These are phyloP conservation scores for Anneissia japonica DNA, from an alignment of 35 echinoderm and acorn worm species.

Conservation along the genomic window DNA sequence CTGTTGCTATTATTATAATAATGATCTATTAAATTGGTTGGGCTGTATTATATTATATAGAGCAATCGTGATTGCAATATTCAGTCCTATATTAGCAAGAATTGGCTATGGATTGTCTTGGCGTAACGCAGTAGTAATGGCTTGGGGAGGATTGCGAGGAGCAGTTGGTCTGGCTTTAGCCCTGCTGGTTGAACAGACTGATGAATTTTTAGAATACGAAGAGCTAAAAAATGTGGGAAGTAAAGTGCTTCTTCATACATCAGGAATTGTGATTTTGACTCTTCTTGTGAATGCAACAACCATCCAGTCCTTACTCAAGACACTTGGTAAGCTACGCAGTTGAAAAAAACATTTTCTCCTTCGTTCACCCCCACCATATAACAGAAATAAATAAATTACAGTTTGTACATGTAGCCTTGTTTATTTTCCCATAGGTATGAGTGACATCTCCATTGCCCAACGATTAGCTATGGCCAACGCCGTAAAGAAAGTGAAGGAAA, in stretches of 20 bases:
- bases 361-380: too few species aligned
- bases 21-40: background rate
- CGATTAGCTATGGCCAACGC: slow-evolving; percentile 89
- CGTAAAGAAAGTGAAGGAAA: slow-evolving; percentile 56
- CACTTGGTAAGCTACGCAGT: slow-evolving; percentile 40
- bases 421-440: slow-evolving; percentile 70
- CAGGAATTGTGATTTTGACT: slow-evolving; percentile 86
- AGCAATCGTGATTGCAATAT: slow-evolving; percentile 65
- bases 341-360: too few species aligned
- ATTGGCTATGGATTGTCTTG: slow-evolving; percentile 90
- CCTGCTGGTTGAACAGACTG: slow-evolving; percentile 54
- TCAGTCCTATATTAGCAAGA: slow-evolving; percentile 78
- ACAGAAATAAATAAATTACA: too few species aligned
- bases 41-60: background rate
- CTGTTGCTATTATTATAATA: background rate
- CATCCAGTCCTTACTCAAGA: slow-evolving; percentile 59
- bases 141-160: slow-evolving; percentile 89
- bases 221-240: slow-evolving; percentile 50
- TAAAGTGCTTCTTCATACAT: slow-evolving; percentile 90
- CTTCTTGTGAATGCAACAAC: slow-evolving; percentile 89
- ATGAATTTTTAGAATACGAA: slow-evolving; percentile 8
- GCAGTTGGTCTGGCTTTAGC: slow-evolving; percentile 89
- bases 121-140: slow-evolving; percentile 93
- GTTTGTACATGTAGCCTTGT: too few species aligned
- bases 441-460: slow-evolving; percentile 89